Conservation (phyloP, 2,113 vertebrate genomes). For the Sigmodon hispidus region DNA sequence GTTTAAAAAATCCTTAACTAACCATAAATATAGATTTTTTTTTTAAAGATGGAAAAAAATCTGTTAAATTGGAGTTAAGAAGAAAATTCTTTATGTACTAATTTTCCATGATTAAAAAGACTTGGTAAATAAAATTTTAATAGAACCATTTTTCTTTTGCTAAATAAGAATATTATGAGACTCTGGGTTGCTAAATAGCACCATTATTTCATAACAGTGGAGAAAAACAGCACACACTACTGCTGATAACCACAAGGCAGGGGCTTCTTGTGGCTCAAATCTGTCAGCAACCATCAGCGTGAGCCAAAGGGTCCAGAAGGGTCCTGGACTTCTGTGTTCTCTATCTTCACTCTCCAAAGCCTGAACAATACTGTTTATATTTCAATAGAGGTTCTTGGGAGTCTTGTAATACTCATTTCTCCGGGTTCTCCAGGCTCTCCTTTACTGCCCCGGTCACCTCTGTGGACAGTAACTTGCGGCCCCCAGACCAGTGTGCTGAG, state of each 20-base stretch:
- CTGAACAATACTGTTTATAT: conserved; percentile 2
- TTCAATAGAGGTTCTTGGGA: conserved; percentile 35
- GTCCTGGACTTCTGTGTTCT: not conserved
- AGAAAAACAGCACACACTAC: not conserved
- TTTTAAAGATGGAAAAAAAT: conserved; percentile 24
- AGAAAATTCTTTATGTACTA: conserved; percentile 27
- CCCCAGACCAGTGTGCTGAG: not conserved
- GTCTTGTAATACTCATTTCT: not conserved
- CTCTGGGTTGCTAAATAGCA: not conserved
- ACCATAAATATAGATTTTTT: not conserved
- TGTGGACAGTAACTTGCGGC: not conserved
- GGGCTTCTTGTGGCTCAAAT: not conserved
- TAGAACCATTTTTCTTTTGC: conserved; percentile 36
- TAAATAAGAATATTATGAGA: conserved; percentile 8
- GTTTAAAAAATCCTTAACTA: conserved; percentile 15
- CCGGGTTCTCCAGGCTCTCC: not conserved
- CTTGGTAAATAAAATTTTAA: conserved; percentile 26
- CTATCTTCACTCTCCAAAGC: not conserved
- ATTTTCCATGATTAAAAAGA: not conserved
- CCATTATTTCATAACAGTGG: not conserved
- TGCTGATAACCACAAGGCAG: not conserved
- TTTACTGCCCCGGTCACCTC: not conserved
- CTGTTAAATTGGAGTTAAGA: conserved; percentile 43
- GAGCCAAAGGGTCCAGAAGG: conserved; percentile 11
- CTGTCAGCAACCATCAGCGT: conserved; percentile 14